phyloP scores from a whole-genome alignment of 2,113 vertebrate genomes.

The Datnioides undecimradiatus region DNA sequence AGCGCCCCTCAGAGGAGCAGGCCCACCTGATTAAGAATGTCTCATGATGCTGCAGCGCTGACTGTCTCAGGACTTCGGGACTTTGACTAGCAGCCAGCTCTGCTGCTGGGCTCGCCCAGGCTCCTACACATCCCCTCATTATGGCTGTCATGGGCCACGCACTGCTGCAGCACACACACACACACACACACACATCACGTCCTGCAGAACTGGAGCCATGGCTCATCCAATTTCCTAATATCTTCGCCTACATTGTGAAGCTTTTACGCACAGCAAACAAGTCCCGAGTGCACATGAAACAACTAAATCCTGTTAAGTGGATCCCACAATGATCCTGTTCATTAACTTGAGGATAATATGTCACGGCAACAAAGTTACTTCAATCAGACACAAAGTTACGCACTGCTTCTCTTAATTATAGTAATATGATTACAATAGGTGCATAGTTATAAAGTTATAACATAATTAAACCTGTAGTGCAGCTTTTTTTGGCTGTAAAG shows the following conservation, averaged over 20 bases:
- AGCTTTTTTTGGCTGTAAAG: too few species aligned
- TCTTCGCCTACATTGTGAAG: not conserved
- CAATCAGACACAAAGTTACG: not conserved
- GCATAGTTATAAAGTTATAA: not conserved
- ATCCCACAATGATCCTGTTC: not conserved
- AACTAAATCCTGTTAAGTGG: not conserved
- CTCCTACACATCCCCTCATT: constrained; percentile 62
- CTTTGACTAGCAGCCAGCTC: constrained; percentile 65
- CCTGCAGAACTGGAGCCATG: not conserved
- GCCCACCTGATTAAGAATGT: constrained; percentile 65
- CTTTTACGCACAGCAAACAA: constrained; percentile 14
- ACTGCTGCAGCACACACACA: constrained; percentile 26
- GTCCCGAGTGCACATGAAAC: not conserved
- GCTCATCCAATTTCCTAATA: constrained; percentile 23
- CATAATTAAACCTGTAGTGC: not conserved
- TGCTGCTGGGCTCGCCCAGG: constrained; percentile 57
- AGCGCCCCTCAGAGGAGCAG: constrained; percentile 49
- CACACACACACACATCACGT: not conserved
- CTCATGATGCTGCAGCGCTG: constrained; percentile 67
- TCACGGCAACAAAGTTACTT: not conserved
- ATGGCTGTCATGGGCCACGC: constrained; percentile 52
- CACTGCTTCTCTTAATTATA: not conserved
- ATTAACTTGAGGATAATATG: not conserved
- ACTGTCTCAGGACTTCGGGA: constrained; percentile 51
- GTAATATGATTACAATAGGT: not conserved